Base-by-base conservation (phyloP, 2,888 invertebrate genomes). In the Zelleria hepariella region DNA sequence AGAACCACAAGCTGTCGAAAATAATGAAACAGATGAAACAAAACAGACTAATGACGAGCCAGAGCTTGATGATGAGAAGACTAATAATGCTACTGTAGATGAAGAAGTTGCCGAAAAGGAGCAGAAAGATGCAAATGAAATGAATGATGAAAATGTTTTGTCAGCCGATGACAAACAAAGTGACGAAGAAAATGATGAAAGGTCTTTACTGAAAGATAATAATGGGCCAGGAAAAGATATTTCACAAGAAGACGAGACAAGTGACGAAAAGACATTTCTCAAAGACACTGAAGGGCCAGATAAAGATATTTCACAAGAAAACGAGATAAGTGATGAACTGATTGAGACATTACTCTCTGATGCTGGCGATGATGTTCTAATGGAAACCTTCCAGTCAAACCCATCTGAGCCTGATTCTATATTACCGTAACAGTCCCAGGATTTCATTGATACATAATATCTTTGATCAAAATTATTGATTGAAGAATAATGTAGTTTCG, bases 241-340 rank as follows among this genome's bases (percentile, higher is more conserved):
- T 10, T 42, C 23, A 55, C 27, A 49, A 42, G 60, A 58, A 25
- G 52, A 72, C 55, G 85, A 84, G 64, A 79, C 80, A 69, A 81
- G 77, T 66, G 81, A 62, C 24, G 49, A 49, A 25, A 21, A 51
- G 18, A 6, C 18, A 42, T 42, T 32, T 49, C 20, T 52, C 21
- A 55, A 56, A 47, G 26, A 58, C 10, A 23, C 25, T 27, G 57
- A 48, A 57, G 5, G 59, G 47, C 24, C n/a, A 26, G 48, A 59
- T 49, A n/a, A 58, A 47, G 58, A 58, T 21, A 57, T 18, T 10
- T 42, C 23, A 55, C 27, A 49, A 42, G 60, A 58, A 25, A 53
- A 72, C 55, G 85, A 84, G 64, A 79, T 80, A 69, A 81, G 77
- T 66, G 81, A 82, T 47, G 81, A 85, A 63, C 70, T 79, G 69